Evolutionary conservation across 2,888 invertebrate species (phyloP), one percentile per base, ranked within the genome.

Genomic region (Microctonus aethiopoides): DNA sequence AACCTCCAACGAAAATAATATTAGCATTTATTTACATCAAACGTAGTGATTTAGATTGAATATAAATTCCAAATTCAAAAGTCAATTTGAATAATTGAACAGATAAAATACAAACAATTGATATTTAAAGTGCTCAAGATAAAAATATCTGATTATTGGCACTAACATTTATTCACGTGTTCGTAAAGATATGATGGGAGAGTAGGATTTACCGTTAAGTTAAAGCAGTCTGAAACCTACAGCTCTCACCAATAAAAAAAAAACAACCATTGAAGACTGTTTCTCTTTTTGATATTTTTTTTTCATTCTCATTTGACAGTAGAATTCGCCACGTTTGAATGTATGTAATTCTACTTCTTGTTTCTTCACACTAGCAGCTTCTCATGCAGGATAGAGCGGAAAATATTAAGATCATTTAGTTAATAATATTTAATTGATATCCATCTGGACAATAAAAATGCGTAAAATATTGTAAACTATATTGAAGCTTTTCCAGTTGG

Each of bases 191-290:
- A 54, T 54, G 22, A 54, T 24, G 54, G 24, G 54, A 54, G 54
- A 54, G 54, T 54, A 13, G 54, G 24, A 54, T 54, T 54, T 54
- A 54, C 54, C 54, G 54, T 54, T 54, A 54, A 26, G 54, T 54
- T n/a, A 24, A 54, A 54, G 54, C 54, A 54, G 54, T 54, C 54
- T 24, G 26, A 11, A 26, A 16, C 46, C 54, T 54, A 26, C 5
- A 13, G 26, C 54, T 54, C 54, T 54, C 54, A 54, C 54, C 54
- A 54, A 54, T 54, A n/a, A 24, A 24, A 26, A 26, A 54, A 54
- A 54, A 26, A 54, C 24, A 13, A n/a, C 9, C 46, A 46, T 16
- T 46, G 46, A 46, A 16, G 6, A 46, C 46, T 46, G 46, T 16
- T 46, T 16, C 46, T 46, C 46, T 16, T 54, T 54, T 54, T 54